Conservation (phyloP, 2,113 vertebrate species). For the Charadrius vociferus region DNA sequence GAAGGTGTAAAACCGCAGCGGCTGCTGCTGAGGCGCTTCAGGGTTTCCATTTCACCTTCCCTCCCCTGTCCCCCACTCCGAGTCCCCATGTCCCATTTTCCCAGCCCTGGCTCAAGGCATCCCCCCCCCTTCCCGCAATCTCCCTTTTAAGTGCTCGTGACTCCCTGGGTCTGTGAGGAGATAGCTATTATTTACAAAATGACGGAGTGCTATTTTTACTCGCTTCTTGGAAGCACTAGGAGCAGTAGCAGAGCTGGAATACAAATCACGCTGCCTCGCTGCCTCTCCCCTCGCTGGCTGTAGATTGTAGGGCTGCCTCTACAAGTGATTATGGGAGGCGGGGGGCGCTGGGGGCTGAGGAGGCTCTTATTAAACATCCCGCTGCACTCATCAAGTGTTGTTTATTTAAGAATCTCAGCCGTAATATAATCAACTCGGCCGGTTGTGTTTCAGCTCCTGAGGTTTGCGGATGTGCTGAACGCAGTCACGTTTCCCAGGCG, state of each 20-base stretch:
- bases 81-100: not conserved
- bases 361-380: not conserved
- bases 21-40: not conserved
- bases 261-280: not conserved
- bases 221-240: conserved; percentile 33
- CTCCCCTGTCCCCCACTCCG: fast-evolving
- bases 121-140: not conserved
- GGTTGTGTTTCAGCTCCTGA: not conserved
- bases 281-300: not conserved
- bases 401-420: not conserved
- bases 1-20: not conserved
- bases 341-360: not conserved
- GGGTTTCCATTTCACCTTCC: not conserved
- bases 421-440: not conserved
- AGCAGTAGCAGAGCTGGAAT: conserved; percentile 29
- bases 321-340: not conserved
- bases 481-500: not conserved
- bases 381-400: not conserved
- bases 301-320: not conserved
- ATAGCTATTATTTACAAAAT: conserved; percentile 61
- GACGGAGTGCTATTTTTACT: conserved; percentile 68
- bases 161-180: not conserved
- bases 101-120: not conserved
- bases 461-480: not conserved
- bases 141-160: not conserved